Percentiles rank a stretch among this genome's conserved stretches.
These are phyloP conservation scores for Pollachius pollachius DNA, from an alignment of 2,113 vertebrate genomes.

Conservation along the genomic window DNA sequence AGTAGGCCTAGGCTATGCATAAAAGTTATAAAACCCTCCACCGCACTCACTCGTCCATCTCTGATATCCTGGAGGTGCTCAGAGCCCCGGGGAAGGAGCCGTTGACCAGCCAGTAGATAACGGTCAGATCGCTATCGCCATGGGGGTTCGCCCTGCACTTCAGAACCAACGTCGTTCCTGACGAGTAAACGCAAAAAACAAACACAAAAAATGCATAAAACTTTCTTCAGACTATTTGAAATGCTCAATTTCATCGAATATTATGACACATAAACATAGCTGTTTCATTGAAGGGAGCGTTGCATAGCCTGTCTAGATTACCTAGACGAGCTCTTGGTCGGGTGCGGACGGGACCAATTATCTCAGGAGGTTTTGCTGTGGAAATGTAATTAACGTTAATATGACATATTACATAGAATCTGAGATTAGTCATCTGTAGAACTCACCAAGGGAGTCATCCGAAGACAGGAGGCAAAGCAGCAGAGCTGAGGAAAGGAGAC, in stretches of 20 bases:
- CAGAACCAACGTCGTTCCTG: slow-evolving; percentile 52
- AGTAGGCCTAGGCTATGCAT: too few species aligned
- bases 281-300: too few species aligned
- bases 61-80: slow-evolving; percentile 48
- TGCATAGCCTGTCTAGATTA: slow-evolving; percentile 24
- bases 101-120: slow-evolving; percentile 82
- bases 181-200: too few species aligned
- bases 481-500: slow-evolving; percentile 27
- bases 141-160: slow-evolving; percentile 51
- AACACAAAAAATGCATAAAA: too few species aligned
- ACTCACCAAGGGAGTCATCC: slow-evolving; percentile 50
- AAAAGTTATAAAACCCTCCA: too few species aligned
- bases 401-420: neutral
- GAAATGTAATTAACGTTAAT: neutral
- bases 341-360: slow-evolving; percentile 34
- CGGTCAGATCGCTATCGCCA: slow-evolving; percentile 29
- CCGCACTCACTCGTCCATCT: slow-evolving; percentile 64
- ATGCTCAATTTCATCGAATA: too few species aligned
- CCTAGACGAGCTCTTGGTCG: slow-evolving; percentile 35
- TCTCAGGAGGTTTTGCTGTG: slow-evolving; percentile 33
- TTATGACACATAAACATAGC: neutral
- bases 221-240: too few species aligned
- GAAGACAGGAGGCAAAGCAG: slow-evolving; percentile 37
- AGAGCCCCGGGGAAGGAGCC: slow-evolving; percentile 69
- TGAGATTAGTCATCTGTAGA: neutral